Conservation (phyloP, 2,888 invertebrate genomes). For the Rotaria magnacalcarata region DNA sequence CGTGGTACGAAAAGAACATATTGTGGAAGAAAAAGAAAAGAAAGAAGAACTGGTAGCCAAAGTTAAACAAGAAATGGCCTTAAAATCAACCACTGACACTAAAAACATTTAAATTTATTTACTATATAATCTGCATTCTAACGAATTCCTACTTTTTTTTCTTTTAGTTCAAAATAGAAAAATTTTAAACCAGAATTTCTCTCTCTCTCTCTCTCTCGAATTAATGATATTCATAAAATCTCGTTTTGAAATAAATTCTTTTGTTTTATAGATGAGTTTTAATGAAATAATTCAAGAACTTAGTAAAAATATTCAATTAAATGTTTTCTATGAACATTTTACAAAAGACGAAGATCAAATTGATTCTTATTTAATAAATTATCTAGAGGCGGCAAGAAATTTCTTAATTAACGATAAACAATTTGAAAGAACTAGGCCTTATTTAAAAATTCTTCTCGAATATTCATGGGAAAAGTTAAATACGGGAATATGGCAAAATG, state of each 20-base stretch:
- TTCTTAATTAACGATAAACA: not conserved
- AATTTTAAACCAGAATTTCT: not conserved
- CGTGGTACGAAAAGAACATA: constrained; percentile 1
- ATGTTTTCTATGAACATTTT: not conserved
- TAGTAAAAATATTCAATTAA: not conserved
- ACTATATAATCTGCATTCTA: not conserved
- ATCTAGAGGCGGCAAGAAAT: not conserved
- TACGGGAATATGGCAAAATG: constrained; percentile 44
- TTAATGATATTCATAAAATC: not conserved
- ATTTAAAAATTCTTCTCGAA: constrained; percentile 38
- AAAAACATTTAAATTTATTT: constrained; percentile 13
- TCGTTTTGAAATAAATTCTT: not conserved
- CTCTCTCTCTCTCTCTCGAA: too few relatives aligned
- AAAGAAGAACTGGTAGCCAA: constrained; percentile 2
- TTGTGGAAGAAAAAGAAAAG: constrained; percentile 29
- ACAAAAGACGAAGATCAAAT: not conserved
- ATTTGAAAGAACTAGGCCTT: not conserved
- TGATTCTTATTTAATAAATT: not conserved
- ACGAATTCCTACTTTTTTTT: not conserved
- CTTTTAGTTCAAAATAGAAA: not conserved
- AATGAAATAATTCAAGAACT: not conserved
- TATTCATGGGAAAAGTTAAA: constrained; percentile 46
- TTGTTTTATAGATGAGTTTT: not conserved
- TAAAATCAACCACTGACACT: not conserved
- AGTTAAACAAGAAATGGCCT: not conserved